Base-by-base conservation (phyloP, 1,140 invertebrate species). In the Chrysomallon squamiferum region DNA sequence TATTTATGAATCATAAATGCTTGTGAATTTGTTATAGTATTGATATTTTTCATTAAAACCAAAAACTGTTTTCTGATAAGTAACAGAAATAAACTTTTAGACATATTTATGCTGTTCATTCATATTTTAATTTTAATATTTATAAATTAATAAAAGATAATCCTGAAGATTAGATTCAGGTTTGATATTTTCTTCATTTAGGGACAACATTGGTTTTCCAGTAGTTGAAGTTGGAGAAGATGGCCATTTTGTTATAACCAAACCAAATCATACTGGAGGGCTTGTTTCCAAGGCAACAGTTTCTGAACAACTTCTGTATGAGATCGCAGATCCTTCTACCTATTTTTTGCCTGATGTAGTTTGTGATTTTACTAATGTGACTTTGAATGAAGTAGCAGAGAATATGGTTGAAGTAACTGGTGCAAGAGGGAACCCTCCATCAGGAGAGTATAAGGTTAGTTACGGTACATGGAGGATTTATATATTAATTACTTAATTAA, bases 271-370 rank as follows among this genome's bases (percentile, higher is more conserved):
- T 18, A 88, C 88, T 33, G 88, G 88, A 22, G 88, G 88, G 2
- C 54, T 87, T 2, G 81, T 89, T 1, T 83, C 79, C 45, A 61
- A 65, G 30, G 86, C 76, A 45, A 88, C 87, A 25, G 86, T 87
- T 35, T 63, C 73, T 61, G 88, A 89, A 72, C 88, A 89, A 66
- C 68, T 89, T 43, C 62, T 88, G 13, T 89, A 88, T 79, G 88
- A 89, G 74, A 84, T 89, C 56, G 86, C 82, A 11, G 86, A 89
- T 71, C 88, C 88, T 29, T 62, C 71, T 3, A 75, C 75, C 33
- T 89, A 89, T 68, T 76, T 85, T 47, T 77, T 89, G 20, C 88
- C 88, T 27, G 88, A 89, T 75, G 87, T 88, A 30, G 78, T 85
- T 15, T 88, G 87, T 77, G 88, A 89, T 72, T 88, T 88, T 73